phyloP scores from a whole-genome alignment of 2,113 vertebrate species.

The Odontophorus gujanensis region DNA sequence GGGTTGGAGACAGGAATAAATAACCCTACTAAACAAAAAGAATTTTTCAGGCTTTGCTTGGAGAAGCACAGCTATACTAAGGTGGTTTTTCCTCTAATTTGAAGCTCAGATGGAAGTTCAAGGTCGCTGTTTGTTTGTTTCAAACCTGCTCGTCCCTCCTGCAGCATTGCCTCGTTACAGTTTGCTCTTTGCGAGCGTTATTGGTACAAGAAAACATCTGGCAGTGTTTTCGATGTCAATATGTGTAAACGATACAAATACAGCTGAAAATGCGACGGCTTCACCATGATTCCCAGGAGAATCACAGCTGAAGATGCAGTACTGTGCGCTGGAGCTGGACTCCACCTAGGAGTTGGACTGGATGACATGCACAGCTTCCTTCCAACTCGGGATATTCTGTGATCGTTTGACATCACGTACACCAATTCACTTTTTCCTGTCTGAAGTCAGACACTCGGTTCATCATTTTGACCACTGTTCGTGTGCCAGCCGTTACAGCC shows the following conservation, averaged over 20 bases:
- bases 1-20: not conserved
- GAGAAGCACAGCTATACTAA: fast-evolving
- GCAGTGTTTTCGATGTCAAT: not conserved
- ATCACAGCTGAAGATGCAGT: not conserved
- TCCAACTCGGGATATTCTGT: too few relatives aligned
- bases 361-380: too few relatives aligned
- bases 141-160: not conserved
- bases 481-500: slow-evolving; percentile 28
- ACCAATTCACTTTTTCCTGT: not conserved
- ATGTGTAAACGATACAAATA: not conserved
- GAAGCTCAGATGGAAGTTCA: not conserved
- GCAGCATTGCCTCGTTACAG: not conserved
- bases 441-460: not conserved
- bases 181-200: not conserved
- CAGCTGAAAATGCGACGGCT: not conserved
- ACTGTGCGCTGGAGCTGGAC: not conserved
- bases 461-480: not conserved
- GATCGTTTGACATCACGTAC: not conserved
- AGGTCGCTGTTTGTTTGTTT: not conserved
- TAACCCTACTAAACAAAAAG: not conserved
- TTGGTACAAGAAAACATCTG: slow-evolving; percentile 10
- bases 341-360: not conserved
- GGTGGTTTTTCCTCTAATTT: not conserved
- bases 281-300: not conserved
- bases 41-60: not conserved